Conservation (phyloP, 1,140 invertebrate genomes). For the silkworm (Bombyx mori) region DNA sequence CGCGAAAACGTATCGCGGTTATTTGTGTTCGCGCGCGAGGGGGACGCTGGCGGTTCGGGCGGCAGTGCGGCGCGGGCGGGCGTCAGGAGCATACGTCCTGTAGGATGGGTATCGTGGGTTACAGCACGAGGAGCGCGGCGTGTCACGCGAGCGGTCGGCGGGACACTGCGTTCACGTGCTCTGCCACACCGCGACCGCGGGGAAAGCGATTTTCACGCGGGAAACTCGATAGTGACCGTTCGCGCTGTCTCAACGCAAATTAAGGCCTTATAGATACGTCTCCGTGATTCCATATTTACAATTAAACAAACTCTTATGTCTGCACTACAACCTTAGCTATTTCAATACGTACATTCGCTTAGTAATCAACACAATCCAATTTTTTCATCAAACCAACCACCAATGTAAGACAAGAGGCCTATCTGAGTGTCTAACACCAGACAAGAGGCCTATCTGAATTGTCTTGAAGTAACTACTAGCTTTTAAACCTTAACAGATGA, state of each 20-base stretch:
- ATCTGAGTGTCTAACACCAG: too few species aligned
- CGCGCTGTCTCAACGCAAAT: constrained; percentile 45
- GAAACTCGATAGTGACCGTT: constrained; percentile 60
- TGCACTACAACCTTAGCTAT: too few species aligned
- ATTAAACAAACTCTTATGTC: too few species aligned
- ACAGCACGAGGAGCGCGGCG: constrained; percentile 45
- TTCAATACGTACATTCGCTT: too few species aligned
- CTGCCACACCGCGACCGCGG: constrained; percentile 46
- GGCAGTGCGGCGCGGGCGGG: constrained; percentile 46
- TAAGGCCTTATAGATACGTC: constrained; percentile 2
- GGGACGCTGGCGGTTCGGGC: constrained; percentile 12
- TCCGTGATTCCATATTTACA: too few species aligned
- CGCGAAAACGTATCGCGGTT: constrained; percentile 31
- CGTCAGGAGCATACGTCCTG: constrained; percentile 40
- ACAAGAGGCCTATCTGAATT: too few species aligned
- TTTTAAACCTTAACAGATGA: too few species aligned
- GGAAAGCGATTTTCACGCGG: constrained; percentile 68
- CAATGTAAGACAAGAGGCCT: too few species aligned
- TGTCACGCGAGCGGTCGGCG: constrained; percentile 62
- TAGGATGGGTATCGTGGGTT: constrained; percentile 30
- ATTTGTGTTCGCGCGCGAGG: constrained; percentile 34
- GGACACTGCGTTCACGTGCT: constrained; percentile 66
- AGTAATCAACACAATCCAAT: too few species aligned
- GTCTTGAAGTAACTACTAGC: too few species aligned
- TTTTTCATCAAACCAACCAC: too few species aligned